A percentile compares a stretch with the other conserved stretches of the same genome.
Evolutionary conservation across 2,113 vertebrate species (phyloP).

Genomic region (Fregata magnificens): DNA sequence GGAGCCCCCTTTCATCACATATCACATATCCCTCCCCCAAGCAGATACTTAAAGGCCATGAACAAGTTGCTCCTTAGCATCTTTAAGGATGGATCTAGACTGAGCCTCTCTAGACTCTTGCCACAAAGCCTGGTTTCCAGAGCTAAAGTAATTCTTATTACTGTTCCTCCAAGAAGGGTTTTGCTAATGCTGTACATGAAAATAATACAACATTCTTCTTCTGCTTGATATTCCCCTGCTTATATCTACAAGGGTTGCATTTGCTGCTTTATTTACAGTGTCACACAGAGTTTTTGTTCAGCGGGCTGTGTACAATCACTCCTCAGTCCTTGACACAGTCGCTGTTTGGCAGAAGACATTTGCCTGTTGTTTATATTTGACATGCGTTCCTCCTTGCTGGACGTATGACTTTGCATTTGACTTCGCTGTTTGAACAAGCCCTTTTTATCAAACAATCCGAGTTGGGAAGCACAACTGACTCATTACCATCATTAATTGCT

Average conservation of each 20-base stretch:
- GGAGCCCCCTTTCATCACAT: background rate
- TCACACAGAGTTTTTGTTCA: background rate
- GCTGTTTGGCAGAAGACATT: background rate
- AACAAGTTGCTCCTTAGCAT: background rate
- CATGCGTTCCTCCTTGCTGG: background rate
- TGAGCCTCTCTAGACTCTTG: background rate
- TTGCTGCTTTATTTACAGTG: background rate
- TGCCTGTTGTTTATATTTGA: conserved; percentile 8
- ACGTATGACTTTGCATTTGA: conserved; percentile 39
- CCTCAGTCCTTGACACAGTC: background rate
- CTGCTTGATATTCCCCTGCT: background rate
- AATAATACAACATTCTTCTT: background rate
- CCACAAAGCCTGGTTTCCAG: background rate
- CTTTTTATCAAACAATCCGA: background rate
- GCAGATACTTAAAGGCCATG: background rate
- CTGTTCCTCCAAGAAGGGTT: background rate
- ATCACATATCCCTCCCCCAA: background rate
- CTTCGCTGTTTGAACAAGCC: background rate
- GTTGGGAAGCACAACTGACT: background rate
- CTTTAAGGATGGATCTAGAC: background rate
- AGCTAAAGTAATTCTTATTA: background rate
- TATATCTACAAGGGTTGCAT: background rate
- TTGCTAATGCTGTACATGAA: background rate
- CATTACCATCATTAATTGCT: background rate
- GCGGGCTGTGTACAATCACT: background rate